Evolutionary conservation across 2,113 vertebrate species (phyloP), one percentile per base, ranked within the genome.

Genomic region (Solea solea): DNA sequence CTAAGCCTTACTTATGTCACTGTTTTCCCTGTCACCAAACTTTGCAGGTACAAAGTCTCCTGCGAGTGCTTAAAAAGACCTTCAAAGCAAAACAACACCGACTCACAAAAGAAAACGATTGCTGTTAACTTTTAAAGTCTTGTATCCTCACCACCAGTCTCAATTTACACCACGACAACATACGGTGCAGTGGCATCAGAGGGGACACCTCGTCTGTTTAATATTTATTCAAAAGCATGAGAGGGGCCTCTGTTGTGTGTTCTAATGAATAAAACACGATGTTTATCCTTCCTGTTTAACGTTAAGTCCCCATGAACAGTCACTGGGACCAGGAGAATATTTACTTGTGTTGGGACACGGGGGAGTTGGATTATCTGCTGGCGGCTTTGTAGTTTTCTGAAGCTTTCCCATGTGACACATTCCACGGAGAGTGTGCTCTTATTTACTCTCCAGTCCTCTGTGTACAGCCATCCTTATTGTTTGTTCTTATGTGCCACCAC

Each of bases 221-320:
- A 90, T 91, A 87, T 93, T 85, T 88, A 92, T 93, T 90, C 84
- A 84, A 7, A 80, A 57, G 82, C 87, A 88, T 87, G 85, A 86
- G 77, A 91, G 85, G 80, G 80, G 75, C 72, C 89, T 92, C 83
- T 85, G 86, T 90, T 90, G 87, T 89, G 80, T 74, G 69, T 86
- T 88, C 83, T 93, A 91, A 93, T 94, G 92, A 93, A 93, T 93
- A 90, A 93, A 94, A 93, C 90, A 92, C 89, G 75, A 86, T 93
- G 91, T 93, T 92, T 90, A 91, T 93, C 90, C 89, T 91, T 73
- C 79, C 73, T 83, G 83, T 89, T 88, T 88, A 90, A 88, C 71
- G 82, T 85, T 86, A 89, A 87, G 91, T 94, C 87, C 90, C 86
- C 72, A 16, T 87, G 89, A 93, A 93, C 85, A 92, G 89, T 91